A percentile compares a stretch with the other conserved stretches of the same genome.
phyloP scores from a whole-genome alignment of 2,113 vertebrate genomes.

The Zingel zingel region DNA sequence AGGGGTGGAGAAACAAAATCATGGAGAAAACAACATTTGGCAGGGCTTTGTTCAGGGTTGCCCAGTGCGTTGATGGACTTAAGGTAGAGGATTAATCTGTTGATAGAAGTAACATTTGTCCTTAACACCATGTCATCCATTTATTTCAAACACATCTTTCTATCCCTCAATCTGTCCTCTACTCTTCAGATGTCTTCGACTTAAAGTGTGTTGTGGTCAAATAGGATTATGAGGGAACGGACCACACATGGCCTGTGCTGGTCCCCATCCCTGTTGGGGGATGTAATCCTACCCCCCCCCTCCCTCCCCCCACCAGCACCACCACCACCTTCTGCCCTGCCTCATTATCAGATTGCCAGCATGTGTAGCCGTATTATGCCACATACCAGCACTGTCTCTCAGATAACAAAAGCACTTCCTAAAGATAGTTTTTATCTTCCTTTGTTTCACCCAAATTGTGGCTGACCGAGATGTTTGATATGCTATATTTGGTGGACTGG shows the following conservation, averaged over 20 bases:
- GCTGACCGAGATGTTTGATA: conserved; percentile 48
- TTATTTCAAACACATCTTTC: conserved; percentile 62
- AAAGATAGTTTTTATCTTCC: conserved; percentile 17
- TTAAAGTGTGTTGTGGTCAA: conserved; percentile 65
- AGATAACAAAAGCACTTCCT: conserved; percentile 15
- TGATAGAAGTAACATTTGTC: conserved; percentile 60
- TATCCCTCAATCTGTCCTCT: conserved; percentile 35
- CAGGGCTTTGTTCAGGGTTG: conserved; percentile 47
- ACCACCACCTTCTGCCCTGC: conserved; percentile 27
- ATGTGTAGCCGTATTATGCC: conserved; percentile 47
- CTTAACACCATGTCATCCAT: conserved; percentile 61
- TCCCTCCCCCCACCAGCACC: too few species aligned
- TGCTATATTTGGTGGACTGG: conserved; percentile 54
- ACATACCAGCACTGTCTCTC: conserved; percentile 46
- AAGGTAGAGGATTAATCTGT: conserved; percentile 71
- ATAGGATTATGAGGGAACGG: conserved; percentile 72
- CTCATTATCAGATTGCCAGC: conserved; percentile 71
- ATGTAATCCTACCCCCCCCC: conserved; percentile 53
- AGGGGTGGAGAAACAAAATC: neutral
- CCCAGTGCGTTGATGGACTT: conserved; percentile 62
- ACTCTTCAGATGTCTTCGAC: conserved; percentile 42
- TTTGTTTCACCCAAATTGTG: conserved; percentile 43
- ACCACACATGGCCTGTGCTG: conserved; percentile 72
- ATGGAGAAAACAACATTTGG: conserved; percentile 70
- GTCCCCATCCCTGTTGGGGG: conserved; percentile 54